These are phyloP conservation scores for Mesaphorura yosii DNA, from an alignment of 1,140 invertebrate species.

Conservation along the genomic window DNA sequence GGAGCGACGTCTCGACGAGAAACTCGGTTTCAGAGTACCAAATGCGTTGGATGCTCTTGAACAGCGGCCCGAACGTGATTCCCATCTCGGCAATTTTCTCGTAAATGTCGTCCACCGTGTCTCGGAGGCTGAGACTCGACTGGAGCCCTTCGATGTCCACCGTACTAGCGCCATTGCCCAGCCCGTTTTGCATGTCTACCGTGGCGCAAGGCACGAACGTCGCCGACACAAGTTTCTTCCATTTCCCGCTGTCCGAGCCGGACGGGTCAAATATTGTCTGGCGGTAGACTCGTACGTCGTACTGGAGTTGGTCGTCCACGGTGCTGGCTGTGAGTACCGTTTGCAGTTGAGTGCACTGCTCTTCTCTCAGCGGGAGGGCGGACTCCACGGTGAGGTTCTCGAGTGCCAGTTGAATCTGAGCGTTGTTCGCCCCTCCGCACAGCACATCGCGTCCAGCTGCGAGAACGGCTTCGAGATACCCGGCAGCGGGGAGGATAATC, in stretches of 20 bases:
- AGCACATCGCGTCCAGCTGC: slow-evolving; percentile 7
- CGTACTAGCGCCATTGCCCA: neutral
- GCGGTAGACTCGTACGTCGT: neutral
- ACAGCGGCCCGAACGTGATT: neutral
- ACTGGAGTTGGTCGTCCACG: neutral
- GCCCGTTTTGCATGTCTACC: too few species aligned
- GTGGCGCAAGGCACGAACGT: neutral
- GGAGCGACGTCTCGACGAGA: neutral
- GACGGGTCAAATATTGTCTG: neutral
- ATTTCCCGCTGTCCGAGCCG: too few species aligned
- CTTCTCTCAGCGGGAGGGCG: neutral
- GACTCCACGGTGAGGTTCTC: slow-evolving; percentile 1
- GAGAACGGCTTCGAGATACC: slow-evolving; percentile 8
- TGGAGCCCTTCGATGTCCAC: too few species aligned
- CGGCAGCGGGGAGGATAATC: slow-evolving; percentile 11
- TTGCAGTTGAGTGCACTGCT: neutral
- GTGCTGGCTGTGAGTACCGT: neutral
- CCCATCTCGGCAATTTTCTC: neutral
- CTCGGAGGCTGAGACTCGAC: neutral
- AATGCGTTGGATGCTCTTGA: slow-evolving; percentile 5
- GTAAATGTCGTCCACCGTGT: neutral
- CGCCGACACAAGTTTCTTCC: neutral
- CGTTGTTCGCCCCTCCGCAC: neutral
- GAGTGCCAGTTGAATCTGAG: neutral
- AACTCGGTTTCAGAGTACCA: slow-evolving; percentile 1